These are phyloP conservation scores for Lissonota sp. DNA, from an alignment of 2,888 invertebrate genomes.

Conservation along the genomic window DNA sequence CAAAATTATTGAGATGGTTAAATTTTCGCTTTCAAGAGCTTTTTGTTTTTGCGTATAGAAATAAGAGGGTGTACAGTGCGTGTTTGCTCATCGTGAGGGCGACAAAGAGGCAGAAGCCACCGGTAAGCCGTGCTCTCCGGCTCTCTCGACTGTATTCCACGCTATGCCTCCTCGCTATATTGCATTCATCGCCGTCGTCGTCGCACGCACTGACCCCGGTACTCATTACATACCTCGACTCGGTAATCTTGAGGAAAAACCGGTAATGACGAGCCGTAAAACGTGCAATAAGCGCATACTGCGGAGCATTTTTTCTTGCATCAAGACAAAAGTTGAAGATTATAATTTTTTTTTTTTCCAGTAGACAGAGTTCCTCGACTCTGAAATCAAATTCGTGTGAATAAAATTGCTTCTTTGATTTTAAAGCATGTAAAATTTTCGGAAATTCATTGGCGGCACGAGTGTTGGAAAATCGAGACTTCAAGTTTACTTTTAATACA, in stretches of 20 bases:
- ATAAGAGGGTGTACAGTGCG: conserved; percentile 43
- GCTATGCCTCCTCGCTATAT: neutral
- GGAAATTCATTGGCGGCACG: too few species aligned
- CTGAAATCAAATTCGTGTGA: too few species aligned
- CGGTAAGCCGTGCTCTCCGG: conserved; percentile 25
- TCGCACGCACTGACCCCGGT: conserved; percentile 56
- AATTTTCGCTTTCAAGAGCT: neutral
- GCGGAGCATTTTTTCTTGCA: neutral
- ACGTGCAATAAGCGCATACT: conserved; percentile 42
- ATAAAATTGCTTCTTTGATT: too few species aligned
- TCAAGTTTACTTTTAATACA: too few species aligned
- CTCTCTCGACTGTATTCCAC: neutral
- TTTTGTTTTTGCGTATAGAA: neutral
- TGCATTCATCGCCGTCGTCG: conserved; percentile 28
- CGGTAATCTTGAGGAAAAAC: conserved; percentile 52
- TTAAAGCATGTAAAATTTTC: too few species aligned
- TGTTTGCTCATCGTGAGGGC: conserved; percentile 32
- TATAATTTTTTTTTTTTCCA: neutral
- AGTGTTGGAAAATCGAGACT: too few species aligned
- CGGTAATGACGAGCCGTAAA: conserved; percentile 51
- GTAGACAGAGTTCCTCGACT: too few species aligned
- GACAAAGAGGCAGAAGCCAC: conserved; percentile 38
- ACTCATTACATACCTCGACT: conserved; percentile 57
- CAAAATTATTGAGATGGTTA: too few species aligned
- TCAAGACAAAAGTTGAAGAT: neutral